These are phyloP conservation scores for Cremastobaeus sp. DNA, from an alignment of 2,888 invertebrate genomes.

Conservation along the genomic window DNA sequence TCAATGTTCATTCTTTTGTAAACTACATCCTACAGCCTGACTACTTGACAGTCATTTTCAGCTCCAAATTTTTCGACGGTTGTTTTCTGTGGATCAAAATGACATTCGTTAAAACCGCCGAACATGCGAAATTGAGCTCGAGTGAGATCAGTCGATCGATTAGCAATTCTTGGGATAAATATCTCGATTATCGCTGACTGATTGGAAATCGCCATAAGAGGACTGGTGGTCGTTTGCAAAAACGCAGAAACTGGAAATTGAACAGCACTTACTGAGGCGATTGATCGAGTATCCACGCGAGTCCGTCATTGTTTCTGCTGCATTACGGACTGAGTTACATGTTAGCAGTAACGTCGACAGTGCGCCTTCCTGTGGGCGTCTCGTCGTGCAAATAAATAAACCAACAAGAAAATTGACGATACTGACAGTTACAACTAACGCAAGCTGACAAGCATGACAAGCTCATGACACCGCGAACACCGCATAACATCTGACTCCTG, in stretches of 20 bases:
- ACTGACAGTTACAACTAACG: constrained; percentile 9
- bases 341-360: not conserved
- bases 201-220: no score
- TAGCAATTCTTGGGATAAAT: no score
- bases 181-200: no score
- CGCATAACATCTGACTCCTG: not conserved
- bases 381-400: constrained; percentile 5
- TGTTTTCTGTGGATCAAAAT: constrained; percentile 14
- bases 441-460: constrained; percentile 1
- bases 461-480: constrained; percentile 8
- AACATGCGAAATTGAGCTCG: not conserved
- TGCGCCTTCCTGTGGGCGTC: not conserved
- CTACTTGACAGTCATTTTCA: constrained; percentile 30
- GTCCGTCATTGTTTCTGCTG: constrained; percentile 25
- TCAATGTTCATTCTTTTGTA: constrained; percentile 19
- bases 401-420: constrained; percentile 10
- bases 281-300: not conserved
- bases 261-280: constrained; percentile 9
- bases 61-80: constrained; percentile 30
- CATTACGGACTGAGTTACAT: constrained; percentile 24
- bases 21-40: constrained; percentile 35
- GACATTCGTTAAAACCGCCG: not conserved
- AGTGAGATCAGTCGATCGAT: not conserved
- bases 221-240: no score
- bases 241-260: constrained; percentile 26